Conservation (phyloP, 2,888 invertebrate species). For the Tetramorium bicarinatum region DNA sequence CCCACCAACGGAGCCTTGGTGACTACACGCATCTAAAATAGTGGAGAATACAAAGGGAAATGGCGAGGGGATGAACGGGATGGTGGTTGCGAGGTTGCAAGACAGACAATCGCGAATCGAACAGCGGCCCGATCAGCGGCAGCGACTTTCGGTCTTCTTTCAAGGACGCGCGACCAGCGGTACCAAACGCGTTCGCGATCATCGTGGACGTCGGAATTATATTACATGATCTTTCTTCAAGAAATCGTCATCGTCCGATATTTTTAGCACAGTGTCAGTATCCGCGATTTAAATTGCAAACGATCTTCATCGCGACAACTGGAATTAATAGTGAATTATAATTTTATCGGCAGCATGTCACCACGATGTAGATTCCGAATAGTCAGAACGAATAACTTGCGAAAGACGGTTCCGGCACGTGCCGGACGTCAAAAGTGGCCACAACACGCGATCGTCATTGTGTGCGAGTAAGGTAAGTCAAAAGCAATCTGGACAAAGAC, state of each 20-base stretch:
- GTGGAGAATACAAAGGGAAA: constrained; percentile 51
- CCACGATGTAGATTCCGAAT: not conserved
- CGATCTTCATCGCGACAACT: not conserved
- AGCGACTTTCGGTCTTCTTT: constrained; percentile 70
- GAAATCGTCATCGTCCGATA: not conserved
- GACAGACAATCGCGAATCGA: constrained; percentile 57
- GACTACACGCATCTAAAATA: constrained; percentile 71
- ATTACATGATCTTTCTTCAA: not conserved
- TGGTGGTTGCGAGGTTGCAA: constrained; percentile 42
- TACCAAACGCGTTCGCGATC: constrained; percentile 39
- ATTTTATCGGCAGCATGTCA: not conserved
- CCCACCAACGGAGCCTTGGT: constrained; percentile 70
- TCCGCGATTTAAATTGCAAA: not conserved
- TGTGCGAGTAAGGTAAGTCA: constrained; percentile 26
- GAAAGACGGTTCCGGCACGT: not conserved
- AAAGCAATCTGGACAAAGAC: not conserved
- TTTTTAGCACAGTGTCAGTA: constrained; percentile 16
- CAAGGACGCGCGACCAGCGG: constrained; percentile 62
- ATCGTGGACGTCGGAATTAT: not conserved
- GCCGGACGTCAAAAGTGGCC: not conserved
- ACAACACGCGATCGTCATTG: not conserved
- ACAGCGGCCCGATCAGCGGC: constrained; percentile 45
- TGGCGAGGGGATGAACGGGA: constrained; percentile 42
- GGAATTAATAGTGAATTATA: not conserved
- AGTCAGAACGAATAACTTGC: not conserved